Evolutionary conservation across 53 echinoderm and acorn worm species (phyloP), one percentile per base, ranked within the genome.

Genomic region (Henricia sp.): DNA sequence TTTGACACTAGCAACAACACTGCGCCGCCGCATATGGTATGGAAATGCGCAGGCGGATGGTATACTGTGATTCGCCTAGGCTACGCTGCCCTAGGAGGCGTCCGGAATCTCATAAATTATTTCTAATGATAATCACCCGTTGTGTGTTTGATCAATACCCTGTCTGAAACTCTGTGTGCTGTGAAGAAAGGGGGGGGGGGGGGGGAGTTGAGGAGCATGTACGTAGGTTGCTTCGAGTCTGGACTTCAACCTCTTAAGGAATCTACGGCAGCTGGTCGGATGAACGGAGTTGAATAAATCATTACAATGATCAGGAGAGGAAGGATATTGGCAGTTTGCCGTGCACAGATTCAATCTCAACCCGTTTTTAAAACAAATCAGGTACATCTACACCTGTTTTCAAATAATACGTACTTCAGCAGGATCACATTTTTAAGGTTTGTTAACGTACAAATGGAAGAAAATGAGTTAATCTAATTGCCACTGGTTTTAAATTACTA

Each of bases 291-390:
- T 48, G 80, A 80, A 80, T 80, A 80, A 80, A 80, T 80, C 80
- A 80, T 80, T 62, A 80, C 62, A 64, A 80, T 80, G 64, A 80
- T 80, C 33, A 64, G 28, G 48, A 37, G 80, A 42, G 70, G 46
- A 80, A 60, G 80, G 80, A 80, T 80, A 37, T 77, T 20, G 21
- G 63, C 64, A 80, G 26, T 80, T 80, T 80, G 50, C 80, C 44
- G 71, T 84, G 84, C 70, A 84, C 71, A 84, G 71, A 70, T 70
- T 84, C 58, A 84, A 84, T 84, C 84, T 71, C 84, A 71, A 51
- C 71, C 21, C 24, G 59, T 57, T 43, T 33, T 48, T 20, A n/a
- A n/a, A n/a, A n/a, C n/a, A n/a, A n/a, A n/a, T n/a, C n/a, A n/a
- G n/a, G n/a, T n/a, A n/a, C n/a, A n/a, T n/a, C n/a, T n/a, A n/a